phyloP scores from a whole-genome alignment of 2,113 vertebrate genomes.

The Ageneiosus marmoratus region DNA sequence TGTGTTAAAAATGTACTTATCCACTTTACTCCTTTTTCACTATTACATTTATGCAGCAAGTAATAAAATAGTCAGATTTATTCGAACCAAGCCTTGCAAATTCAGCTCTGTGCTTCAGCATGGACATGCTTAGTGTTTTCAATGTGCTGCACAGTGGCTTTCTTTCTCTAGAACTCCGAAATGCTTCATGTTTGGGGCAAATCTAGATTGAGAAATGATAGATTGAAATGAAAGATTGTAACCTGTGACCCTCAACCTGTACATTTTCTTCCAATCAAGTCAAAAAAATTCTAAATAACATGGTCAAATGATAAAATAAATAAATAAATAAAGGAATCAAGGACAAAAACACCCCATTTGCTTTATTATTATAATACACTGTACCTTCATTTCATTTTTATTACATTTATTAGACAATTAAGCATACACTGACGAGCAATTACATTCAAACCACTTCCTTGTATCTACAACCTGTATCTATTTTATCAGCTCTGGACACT shows the following conservation, averaged over 20 bases:
- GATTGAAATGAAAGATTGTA: conserved; percentile 49
- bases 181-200: conserved; percentile 13
- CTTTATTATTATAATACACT: neutral
- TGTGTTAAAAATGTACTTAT: conserved; percentile 19
- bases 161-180: conserved; percentile 21
- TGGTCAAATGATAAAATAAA: conserved; percentile 38
- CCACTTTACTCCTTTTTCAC: neutral
- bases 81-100: neutral
- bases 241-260: conserved; percentile 62
- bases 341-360: neutral
- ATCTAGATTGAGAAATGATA: conserved; percentile 53
- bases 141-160: conserved; percentile 1
- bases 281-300: no score
- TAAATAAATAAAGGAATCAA: conserved; percentile 16
- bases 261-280: conserved; percentile 63
- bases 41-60: neutral
- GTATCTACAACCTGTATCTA: no score
- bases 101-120: no score
- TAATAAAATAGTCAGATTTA: neutral
- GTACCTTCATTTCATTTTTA: neutral
- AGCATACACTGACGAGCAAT: no score
- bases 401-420: no score
- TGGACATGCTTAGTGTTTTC: neutral
- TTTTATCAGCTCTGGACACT: no score
- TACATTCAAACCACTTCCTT: no score